A percentile compares a stretch with the other conserved stretches of the same genome.
phyloP scores from a whole-genome alignment of 2,113 vertebrate genomes.

The Rhinopithecus roxellana region DNA sequence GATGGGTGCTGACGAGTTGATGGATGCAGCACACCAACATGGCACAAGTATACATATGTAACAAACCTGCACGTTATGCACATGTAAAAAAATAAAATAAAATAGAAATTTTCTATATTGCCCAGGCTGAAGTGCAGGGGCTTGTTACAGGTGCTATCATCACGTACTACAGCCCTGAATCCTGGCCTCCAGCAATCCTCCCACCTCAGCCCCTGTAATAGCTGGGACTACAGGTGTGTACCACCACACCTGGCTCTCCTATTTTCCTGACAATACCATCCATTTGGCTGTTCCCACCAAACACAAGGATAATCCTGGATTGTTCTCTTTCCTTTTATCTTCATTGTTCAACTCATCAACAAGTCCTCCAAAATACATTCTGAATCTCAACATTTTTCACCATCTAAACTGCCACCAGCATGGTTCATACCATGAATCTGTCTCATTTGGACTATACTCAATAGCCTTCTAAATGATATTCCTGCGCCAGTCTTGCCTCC shows the following conservation, averaged over 20 bases:
- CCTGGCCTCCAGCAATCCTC: neutral
- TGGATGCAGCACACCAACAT: too few species aligned
- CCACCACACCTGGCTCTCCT: neutral
- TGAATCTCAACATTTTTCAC: neutral
- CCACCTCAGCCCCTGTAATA: neutral
- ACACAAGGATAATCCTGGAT: neutral
- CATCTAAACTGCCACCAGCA: neutral
- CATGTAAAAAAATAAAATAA: neutral
- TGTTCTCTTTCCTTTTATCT: neutral
- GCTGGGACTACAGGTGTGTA: neutral
- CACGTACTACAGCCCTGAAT: neutral
- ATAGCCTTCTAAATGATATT: neutral
- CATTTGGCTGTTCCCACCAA: neutral
- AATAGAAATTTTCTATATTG: neutral
- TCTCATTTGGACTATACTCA: neutral
- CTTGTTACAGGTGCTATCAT: neutral
- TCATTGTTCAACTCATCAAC: neutral
- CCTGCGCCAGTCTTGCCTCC: neutral
- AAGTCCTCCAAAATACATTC: neutral
- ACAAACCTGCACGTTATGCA: too few species aligned
- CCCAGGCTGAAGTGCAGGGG: neutral
- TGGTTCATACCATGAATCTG: neutral
- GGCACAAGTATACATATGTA: too few species aligned
- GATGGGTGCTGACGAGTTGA: too few species aligned
- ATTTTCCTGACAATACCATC: neutral